These are phyloP conservation scores for Eptatretus atami DNA, from an alignment of 2,797 vertebrate species.

Conservation along the genomic window DNA sequence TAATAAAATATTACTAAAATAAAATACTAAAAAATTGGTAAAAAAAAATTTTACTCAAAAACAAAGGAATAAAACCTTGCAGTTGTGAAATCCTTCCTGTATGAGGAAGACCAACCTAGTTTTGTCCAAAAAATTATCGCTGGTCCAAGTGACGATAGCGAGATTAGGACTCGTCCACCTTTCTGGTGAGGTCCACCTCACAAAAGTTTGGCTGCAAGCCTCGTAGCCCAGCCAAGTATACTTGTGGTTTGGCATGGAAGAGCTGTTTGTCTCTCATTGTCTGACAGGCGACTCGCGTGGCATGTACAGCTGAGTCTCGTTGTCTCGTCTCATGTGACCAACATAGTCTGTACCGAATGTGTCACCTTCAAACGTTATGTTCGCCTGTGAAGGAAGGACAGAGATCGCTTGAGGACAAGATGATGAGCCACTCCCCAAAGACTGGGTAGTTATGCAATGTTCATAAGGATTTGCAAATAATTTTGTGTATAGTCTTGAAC, in stretches of 20 bases:
- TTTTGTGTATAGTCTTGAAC: no score
- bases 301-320: slow-evolving; percentile 31
- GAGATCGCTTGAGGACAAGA: not conserved
- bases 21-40: no score
- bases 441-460: no score
- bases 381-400: slow-evolving; percentile 22
- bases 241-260: slow-evolving; percentile 25
- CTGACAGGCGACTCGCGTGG: slow-evolving; percentile 21
- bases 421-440: no score
- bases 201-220: slow-evolving; percentile 10
- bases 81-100: no score
- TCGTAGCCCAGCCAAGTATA: slow-evolving; percentile 36
- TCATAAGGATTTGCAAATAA: no score
- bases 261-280: slow-evolving; percentile 20
- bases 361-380: slow-evolving; percentile 34
- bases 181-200: not conserved
- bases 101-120: accelerated
- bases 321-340: slow-evolving; percentile 55
- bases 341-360: slow-evolving; percentile 31
- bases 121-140: no score
- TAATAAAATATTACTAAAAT: no score
- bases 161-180: not conserved
- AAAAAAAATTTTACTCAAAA: no score
- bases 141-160: no score
- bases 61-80: no score